Evolutionary conservation across 2,888 invertebrate species (phyloP), one percentile per base, ranked within the genome.

Genomic region (Lamproptera curius): DNA sequence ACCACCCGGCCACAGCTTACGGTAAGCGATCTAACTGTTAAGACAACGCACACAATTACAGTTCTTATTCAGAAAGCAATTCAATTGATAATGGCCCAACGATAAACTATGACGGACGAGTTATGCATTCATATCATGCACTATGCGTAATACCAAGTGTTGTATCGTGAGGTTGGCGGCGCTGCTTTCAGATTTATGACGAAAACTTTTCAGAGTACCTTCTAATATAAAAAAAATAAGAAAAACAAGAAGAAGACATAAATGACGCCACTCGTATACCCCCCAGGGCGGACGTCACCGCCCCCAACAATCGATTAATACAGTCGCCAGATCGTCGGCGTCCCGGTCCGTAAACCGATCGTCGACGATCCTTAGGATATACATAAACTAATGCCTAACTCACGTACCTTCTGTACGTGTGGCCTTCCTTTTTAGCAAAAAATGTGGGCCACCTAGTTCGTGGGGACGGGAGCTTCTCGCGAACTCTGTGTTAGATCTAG

Each of bases 41-140:
- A 40, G 47, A 51, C 52, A 60, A 53, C 53, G 57, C 51, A 58
- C 53, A 49, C 54, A 46, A 61, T 56, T 61, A 52, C 54, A 51
- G 54, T 50, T 54, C 59, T 59, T 69, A 60, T 57, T 50, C 26
- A 23, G 34, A 48, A 51, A 41, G 46, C 37, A 43, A 50, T 57
- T 48, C 31, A 49, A 57, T 55, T 36, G 51, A 51, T 53, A 50
- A 50, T 46, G 28, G 51, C 17, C 13, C 51, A n/a, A 42, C 16
- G 23, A 15, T 31, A 15, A n/a, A n/a, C 40, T 42, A n/a, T 23
- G 10, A 46, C 16, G 45, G 43, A 36, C 31, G 35, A 6, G 44
- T 42, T 28, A 31, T 55, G 46, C 36, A 47, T 41, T 39, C 33
- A 37, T 53, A 45, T 47, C 50, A 44, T 43, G 48, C 50, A 53